A percentile compares a stretch with the other conserved stretches of the same genome.
phyloP scores from a whole-genome alignment of 2,113 vertebrate genomes.

The Trachemys scripta region DNA sequence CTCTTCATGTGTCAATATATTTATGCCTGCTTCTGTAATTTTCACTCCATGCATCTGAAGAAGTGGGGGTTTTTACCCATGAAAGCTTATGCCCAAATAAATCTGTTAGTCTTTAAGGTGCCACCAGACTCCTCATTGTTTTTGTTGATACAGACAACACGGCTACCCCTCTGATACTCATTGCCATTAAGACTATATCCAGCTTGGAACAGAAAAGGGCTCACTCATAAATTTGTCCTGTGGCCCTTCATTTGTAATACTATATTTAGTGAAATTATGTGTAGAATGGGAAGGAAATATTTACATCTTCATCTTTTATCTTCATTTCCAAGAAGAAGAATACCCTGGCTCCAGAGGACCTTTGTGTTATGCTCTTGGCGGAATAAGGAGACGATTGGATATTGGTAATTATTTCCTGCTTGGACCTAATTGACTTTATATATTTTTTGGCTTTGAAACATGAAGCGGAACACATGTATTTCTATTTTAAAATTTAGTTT shows the following conservation, averaged over 20 bases:
- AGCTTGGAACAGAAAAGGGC: background rate
- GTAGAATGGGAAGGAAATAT: background rate
- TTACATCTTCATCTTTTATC: background rate
- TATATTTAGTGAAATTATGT: background rate
- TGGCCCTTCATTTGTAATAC: background rate
- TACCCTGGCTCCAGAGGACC: background rate
- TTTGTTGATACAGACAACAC: too few relatives aligned
- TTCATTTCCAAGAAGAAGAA: background rate
- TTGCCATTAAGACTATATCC: background rate
- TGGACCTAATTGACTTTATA: background rate
- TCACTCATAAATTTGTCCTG: background rate
- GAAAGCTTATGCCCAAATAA: too few relatives aligned
- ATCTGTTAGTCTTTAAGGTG: too few relatives aligned
- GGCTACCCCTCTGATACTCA: too few relatives aligned
- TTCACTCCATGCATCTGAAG: too few relatives aligned
- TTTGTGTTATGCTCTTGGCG: background rate
- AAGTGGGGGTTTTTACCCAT: too few relatives aligned
- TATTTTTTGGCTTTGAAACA: background rate
- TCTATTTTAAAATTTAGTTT: background rate
- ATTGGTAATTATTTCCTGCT: background rate
- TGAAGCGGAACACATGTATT: slow-evolving; percentile 1
- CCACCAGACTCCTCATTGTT: too few relatives aligned
- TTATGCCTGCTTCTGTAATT: too few relatives aligned
- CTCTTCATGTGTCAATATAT: too few relatives aligned
- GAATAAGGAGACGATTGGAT: background rate